phyloP scores from a whole-genome alignment of 2,888 invertebrate genomes.

The Eupithecia inturbata region DNA sequence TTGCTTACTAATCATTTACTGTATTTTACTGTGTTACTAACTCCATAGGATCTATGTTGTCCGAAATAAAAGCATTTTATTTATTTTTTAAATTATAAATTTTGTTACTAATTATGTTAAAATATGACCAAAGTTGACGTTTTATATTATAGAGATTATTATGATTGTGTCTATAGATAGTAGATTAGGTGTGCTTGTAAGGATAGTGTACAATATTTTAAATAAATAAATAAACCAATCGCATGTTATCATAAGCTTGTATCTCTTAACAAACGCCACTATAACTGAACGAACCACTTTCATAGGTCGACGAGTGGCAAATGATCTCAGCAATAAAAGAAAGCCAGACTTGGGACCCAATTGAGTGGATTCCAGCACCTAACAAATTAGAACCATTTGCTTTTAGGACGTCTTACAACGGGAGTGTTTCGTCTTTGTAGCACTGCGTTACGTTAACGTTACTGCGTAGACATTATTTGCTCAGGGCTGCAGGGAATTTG shows the following conservation, averaged over 20 bases:
- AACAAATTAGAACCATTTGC: conserved; percentile 47
- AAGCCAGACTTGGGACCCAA: conserved; percentile 38
- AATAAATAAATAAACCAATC: too few species aligned
- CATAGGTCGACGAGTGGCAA: conserved; percentile 14
- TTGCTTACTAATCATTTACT: too few species aligned
- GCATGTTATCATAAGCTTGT: not conserved
- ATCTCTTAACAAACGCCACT: not conserved
- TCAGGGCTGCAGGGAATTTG: not conserved
- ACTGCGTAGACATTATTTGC: not conserved
- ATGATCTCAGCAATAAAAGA: conserved; percentile 36
- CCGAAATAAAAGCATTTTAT: too few species aligned
- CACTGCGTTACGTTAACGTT: not conserved
- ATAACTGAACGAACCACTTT: not conserved
- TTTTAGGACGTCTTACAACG: conserved; percentile 19
- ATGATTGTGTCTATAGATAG: too few species aligned
- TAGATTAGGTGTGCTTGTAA: too few species aligned
- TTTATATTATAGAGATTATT: too few species aligned
- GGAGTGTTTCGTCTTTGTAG: conserved; percentile 1
- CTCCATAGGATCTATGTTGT: too few species aligned
- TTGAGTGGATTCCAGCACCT: conserved; percentile 44
- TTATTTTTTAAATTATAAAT: too few species aligned
- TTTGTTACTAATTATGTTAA: too few species aligned
- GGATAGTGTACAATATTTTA: too few species aligned
- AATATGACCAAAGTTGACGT: too few species aligned
- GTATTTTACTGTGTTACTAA: too few species aligned